Conservation (phyloP, 2,888 invertebrate species). For the Drosophila lutescens region DNA sequence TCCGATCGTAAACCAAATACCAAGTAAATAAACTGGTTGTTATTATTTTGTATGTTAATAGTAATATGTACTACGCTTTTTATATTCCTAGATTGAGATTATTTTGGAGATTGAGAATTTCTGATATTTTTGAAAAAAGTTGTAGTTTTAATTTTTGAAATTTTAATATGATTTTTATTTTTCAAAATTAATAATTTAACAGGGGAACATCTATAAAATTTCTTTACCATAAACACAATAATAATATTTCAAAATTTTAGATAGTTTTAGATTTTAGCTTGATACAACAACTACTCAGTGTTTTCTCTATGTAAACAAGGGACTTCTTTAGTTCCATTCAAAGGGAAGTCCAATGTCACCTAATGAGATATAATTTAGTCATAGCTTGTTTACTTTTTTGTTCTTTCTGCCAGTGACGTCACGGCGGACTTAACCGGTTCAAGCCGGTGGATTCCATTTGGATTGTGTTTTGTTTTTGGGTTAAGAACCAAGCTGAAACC, state of each 20-base stretch:
- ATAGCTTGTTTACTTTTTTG: conserved; percentile 7
- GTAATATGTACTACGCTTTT: neutral
- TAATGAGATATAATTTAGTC: neutral
- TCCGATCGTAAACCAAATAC: neutral
- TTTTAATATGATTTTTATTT: neutral
- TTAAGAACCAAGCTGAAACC: conserved; percentile 35
- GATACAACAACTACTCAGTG: too few species aligned
- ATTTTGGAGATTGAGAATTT: neutral
- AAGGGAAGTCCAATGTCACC: neutral
- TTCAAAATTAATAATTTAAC: too few species aligned
- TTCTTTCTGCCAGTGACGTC: conserved; percentile 18
- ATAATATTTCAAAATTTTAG: too few species aligned
- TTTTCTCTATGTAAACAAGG: neutral
- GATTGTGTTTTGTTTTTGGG: conserved; percentile 25
- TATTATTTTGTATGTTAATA: neutral
- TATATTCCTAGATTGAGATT: neutral
- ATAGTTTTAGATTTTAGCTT: too few species aligned
- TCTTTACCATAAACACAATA: too few species aligned
- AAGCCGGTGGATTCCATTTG: conserved; percentile 31
- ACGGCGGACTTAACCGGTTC: conserved; percentile 34
- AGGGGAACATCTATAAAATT: too few species aligned
- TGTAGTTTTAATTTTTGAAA: neutral
- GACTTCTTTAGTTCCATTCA: neutral
- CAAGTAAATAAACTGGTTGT: neutral
- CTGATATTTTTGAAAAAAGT: neutral